Base-by-base conservation (phyloP, 2,888 invertebrate species). In the Pheosia tremula region DNA sequence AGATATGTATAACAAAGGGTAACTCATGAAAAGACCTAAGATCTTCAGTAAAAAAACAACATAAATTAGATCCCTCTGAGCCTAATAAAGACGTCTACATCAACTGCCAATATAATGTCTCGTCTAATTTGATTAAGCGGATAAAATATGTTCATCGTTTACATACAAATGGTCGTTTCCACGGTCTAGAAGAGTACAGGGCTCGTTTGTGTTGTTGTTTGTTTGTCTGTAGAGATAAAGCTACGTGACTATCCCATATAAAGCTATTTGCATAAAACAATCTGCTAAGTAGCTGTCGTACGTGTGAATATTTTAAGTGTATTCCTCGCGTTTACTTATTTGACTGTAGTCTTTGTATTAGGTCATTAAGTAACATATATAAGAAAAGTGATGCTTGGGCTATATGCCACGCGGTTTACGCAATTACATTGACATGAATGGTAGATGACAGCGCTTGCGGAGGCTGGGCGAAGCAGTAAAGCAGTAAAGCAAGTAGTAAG, bases 211-310 rank as follows among this genome's bases (percentile, higher is more conserved):
- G 62, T 62, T 68, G 69, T 66, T 72, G 73, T 73, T 71, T 73
- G 69, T 72, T 64, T 58, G 64, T 66, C 43, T 60, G 56, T 52
- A 24, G 24, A 24, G 24, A 24, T 24, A 24, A 24, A 60, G 54
- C 56, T 50, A 57, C 59, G 59, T 56, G 60, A 57, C 57, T 57
- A 24, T 24, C 24, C 24, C 24, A 49, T 57, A 62, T 52, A 47
- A 45, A 37, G 54, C 64, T 69, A 80, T 81, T 78, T 80, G 77
- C 81, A 80, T 81, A 75, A 77, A 65, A 76, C 71, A 80, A 80
- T 79, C 73, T 72, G 66, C 73, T 78, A 78, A 80, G 78, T 81
- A 50, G 24, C 7, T 24, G 13, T 50, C 3, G 8, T 8, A 50
- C 24, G 50, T 13, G 50, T 24, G 24, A 24, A 24, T 24, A 2